phyloP scores from a whole-genome alignment of 2,113 vertebrate genomes.

The Harpagus bidentatus region DNA sequence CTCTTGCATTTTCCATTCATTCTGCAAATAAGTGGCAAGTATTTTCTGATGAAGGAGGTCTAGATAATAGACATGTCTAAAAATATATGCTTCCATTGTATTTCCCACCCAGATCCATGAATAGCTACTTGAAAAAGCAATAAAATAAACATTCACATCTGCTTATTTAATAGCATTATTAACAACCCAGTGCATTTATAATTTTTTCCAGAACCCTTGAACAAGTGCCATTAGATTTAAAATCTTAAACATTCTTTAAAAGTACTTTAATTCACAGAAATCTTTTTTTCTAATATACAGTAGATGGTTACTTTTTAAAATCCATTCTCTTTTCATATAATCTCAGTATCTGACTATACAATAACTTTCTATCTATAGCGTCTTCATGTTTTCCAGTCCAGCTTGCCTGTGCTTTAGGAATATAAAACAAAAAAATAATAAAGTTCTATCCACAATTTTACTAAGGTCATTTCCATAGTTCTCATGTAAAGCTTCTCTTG shows the following conservation, averaged over 20 bases:
- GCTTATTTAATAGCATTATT: conserved; percentile 52
- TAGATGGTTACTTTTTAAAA: conserved; percentile 69
- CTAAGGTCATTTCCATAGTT: conserved; percentile 67
- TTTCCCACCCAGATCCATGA: not conserved
- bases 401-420: conserved; percentile 65
- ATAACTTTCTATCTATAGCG: conserved; percentile 69
- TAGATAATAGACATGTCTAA: not conserved
- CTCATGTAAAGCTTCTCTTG: conserved; percentile 63
- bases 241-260: conserved; percentile 74
- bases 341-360: conserved; percentile 73
- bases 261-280: conserved; percentile 79
- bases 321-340: conserved; percentile 73
- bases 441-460: conserved; percentile 67
- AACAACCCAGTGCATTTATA: conserved; percentile 24
- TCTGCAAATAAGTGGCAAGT: not conserved
- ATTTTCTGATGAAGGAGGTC: not conserved
- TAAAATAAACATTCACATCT: conserved; percentile 43
- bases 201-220: conserved; percentile 54
- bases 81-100: not conserved
- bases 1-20: not conserved
- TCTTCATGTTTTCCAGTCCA: conserved; percentile 52
- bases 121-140: conserved; percentile 33
- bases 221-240: conserved; percentile 66
- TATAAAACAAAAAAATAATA: conserved; percentile 68
- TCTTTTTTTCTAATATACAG: conserved; percentile 75